Conservation (phyloP, 2,797 vertebrate species). For the Arnoldichthys spilopterus region DNA sequence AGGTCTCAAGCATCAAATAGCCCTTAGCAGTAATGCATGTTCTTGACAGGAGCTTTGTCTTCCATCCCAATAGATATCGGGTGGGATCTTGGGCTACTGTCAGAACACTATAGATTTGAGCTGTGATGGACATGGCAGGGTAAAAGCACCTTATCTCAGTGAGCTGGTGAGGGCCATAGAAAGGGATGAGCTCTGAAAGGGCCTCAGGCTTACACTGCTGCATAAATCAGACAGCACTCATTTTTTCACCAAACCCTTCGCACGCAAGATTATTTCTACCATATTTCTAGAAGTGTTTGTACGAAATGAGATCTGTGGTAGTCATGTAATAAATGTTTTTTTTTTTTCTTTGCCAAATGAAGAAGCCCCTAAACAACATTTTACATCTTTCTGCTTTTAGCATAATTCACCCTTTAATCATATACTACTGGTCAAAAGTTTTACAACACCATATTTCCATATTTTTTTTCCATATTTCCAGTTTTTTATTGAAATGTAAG, state of each 20-base stretch:
- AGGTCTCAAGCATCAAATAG: background rate
- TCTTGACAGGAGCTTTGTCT: slow-evolving; percentile 15
- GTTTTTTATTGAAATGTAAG: too few relatives aligned
- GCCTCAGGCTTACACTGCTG: slow-evolving; percentile 17
- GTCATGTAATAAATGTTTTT: background rate
- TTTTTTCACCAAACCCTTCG: background rate
- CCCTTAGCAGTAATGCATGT: background rate
- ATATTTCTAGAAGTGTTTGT: background rate
- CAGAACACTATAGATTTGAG: slow-evolving; percentile 14
- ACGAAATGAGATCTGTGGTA: background rate
- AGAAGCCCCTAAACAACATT: too few relatives aligned
- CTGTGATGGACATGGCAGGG: slow-evolving; percentile 23
- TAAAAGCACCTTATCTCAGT: slow-evolving; percentile 19
- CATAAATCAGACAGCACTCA: background rate
- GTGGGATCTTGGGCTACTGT: slow-evolving; percentile 10
- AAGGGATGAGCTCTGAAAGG: background rate
- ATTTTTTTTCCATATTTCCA: too few relatives aligned
- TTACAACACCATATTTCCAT: too few relatives aligned
- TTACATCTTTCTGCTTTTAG: too few relatives aligned
- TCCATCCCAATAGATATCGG: slow-evolving; percentile 9
- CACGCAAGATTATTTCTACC: background rate
- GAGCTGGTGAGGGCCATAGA: background rate
- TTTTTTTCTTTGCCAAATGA: background rate
- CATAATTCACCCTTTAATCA: too few relatives aligned
- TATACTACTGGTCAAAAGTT: too few relatives aligned